Evolutionary conservation across 2,113 vertebrate species (phyloP).

Genomic region (Catagonus wagneri): DNA sequence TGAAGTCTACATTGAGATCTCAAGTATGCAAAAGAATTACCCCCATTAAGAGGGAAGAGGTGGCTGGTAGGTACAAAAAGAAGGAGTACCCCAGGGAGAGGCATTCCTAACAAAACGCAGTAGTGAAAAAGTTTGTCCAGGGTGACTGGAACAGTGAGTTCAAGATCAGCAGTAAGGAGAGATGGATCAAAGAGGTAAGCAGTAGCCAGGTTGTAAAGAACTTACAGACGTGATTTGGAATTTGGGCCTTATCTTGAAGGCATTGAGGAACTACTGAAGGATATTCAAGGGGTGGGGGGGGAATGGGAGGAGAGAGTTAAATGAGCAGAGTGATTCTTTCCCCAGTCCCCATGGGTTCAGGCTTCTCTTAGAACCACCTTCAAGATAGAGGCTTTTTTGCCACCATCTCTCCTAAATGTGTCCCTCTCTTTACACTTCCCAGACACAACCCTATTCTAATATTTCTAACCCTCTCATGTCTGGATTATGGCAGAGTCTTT

Average conservation of each 20-base stretch:
- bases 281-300: background rate
- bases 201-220: background rate
- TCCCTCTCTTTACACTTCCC: background rate
- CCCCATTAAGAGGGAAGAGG: background rate
- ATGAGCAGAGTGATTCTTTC: background rate
- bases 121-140: background rate
- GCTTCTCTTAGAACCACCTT: background rate
- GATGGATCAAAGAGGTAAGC: too few species aligned
- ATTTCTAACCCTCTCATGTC: background rate
- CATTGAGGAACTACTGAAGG: background rate
- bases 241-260: background rate
- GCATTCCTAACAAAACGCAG: background rate
- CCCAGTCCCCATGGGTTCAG: background rate
- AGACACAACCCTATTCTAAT: background rate
- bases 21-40: background rate
- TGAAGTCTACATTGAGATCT: background rate
- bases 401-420: background rate
- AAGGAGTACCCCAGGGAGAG: background rate
- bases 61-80: background rate
- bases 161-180: background rate
- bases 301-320: background rate
- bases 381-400: background rate
- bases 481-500: background rate
- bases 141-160: background rate
- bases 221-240: background rate